Percentiles rank a stretch among this genome's conserved stretches.
Evolutionary conservation across 2,888 invertebrate species (phyloP).

Genomic region (Brassicogethes aeneus): DNA sequence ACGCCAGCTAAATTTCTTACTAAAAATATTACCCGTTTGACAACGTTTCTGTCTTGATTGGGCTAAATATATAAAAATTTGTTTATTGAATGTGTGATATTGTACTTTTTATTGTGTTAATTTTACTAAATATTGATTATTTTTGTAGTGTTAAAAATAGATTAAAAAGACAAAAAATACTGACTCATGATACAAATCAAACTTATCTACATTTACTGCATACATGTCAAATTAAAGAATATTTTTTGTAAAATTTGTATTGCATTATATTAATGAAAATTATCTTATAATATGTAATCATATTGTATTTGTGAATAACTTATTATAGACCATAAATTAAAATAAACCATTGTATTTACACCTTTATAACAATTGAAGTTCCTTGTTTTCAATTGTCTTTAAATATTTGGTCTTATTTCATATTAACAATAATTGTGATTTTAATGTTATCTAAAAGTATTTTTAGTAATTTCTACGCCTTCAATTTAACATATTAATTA

Average conservation of each 20-base stretch:
- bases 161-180: neutral
- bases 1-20: no score
- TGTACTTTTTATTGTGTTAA: conserved; percentile 1
- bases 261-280: neutral
- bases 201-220: conserved; percentile 4
- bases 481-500: no score
- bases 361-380: no score
- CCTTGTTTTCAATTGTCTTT: no score
- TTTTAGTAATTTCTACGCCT: neutral
- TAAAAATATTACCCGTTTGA: neutral
- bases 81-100: neutral
- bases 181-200: neutral
- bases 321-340: conserved; percentile 14
- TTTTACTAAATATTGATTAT: conserved; percentile 2
- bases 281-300: conserved; percentile 12
- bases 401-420: no score
- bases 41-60: neutral
- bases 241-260: neutral
- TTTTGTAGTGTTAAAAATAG: neutral
- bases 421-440: conserved; percentile 1
- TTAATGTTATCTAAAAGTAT: neutral
- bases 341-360: no score
- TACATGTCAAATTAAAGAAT: conserved; percentile 14
- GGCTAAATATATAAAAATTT: neutral
- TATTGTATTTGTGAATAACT: conserved; percentile 16